These are phyloP conservation scores for Delphinus delphis DNA, from an alignment of 2,113 vertebrate genomes.

Conservation along the genomic window DNA sequence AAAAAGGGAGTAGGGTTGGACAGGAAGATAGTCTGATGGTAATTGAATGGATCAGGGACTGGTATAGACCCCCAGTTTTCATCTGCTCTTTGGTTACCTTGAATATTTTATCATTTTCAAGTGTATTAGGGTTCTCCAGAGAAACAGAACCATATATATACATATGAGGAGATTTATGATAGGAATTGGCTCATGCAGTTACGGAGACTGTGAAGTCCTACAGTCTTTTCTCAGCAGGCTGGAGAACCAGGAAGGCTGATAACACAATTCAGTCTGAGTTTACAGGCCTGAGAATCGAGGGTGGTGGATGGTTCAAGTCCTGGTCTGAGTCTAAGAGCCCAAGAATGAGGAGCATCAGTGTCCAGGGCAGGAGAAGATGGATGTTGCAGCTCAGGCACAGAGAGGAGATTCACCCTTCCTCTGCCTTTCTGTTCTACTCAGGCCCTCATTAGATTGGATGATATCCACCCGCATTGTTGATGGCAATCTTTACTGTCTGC, in stretches of 20 bases:
- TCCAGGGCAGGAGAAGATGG: not conserved
- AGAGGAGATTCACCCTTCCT: not conserved
- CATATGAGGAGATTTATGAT: not conserved
- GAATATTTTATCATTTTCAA: slow-evolving; percentile 10
- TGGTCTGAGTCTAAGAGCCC: not conserved
- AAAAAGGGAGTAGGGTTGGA: not conserved
- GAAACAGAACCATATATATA: not conserved
- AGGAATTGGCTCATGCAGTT: not conserved
- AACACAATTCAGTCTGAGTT: not conserved
- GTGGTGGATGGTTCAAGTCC: not conserved
- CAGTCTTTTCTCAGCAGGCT: not conserved
- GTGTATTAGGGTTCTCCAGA: not conserved
- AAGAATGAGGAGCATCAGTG: not conserved
- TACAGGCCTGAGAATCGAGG: not conserved
- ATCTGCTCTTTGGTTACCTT: not conserved
- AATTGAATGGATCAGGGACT: not conserved
- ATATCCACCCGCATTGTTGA: not conserved
- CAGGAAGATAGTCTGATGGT: not conserved
- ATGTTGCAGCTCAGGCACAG: not conserved
- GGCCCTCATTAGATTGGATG: not conserved
- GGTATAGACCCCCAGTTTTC: not conserved
- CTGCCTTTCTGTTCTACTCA: not conserved
- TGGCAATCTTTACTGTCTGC: not conserved
- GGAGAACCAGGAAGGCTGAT: not conserved
- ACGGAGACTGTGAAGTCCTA: not conserved